phyloP scores from a whole-genome alignment of 1,140 invertebrate species.

The Neodiprion lecontei region DNA sequence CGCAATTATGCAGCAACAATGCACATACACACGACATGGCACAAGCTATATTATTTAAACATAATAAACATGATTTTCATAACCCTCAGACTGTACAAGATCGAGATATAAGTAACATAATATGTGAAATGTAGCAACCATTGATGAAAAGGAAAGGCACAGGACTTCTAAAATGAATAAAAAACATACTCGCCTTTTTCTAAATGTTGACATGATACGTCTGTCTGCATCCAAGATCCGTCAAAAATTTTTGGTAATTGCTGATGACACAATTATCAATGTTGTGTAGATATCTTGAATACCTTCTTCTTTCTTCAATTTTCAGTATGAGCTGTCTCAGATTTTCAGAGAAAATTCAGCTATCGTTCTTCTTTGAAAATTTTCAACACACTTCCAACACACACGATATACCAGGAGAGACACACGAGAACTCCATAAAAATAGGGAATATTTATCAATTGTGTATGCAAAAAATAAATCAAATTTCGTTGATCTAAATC shows the following conservation, averaged over 20 bases:
- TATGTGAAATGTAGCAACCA: not conserved
- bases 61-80: not conserved
- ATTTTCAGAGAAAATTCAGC: not conserved
- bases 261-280: slow-evolving; percentile 19
- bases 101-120: not conserved
- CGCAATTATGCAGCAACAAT: not conserved
- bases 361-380: slow-evolving; percentile 14
- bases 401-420: slow-evolving; percentile 9
- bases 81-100: not conserved
- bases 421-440: not conserved
- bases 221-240: too few relatives aligned
- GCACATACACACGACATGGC: not conserved
- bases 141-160: not conserved
- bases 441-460: not conserved
- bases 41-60: not conserved
- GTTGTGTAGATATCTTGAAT: not conserved
- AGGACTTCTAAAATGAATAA: not conserved
- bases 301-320: not conserved
- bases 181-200: not conserved
- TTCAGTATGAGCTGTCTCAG: not conserved
- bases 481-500: not conserved
- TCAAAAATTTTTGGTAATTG: not conserved
- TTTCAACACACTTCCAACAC: slow-evolving; percentile 23
- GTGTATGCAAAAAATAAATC: slow-evolving; percentile 4
- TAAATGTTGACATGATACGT: too few relatives aligned